Evolutionary conservation across 1,140 invertebrate genomes (phyloP).

Genomic region (Listronotus bonariensis): DNA sequence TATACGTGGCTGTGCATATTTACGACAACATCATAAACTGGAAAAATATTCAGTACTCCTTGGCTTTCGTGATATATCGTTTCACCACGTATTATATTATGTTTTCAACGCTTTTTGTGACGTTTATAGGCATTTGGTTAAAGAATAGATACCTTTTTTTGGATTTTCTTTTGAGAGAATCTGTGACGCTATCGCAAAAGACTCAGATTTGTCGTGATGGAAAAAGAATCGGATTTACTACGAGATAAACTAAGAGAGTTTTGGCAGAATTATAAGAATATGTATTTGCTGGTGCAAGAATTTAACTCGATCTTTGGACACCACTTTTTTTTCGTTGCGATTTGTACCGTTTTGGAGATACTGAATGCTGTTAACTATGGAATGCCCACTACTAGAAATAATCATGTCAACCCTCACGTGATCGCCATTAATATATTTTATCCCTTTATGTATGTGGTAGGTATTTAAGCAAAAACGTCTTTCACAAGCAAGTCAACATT

Average conservation of each 20-base stretch:
- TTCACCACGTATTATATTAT: constrained; percentile 29
- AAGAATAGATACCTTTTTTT: constrained; percentile 21
- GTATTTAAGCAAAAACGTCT: too few relatives aligned
- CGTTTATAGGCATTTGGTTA: constrained; percentile 14
- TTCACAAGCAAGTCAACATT: too few relatives aligned
- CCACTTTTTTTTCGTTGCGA: constrained; percentile 16
- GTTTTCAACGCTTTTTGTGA: constrained; percentile 23
- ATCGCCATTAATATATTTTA: too few relatives aligned
- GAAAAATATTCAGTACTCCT: constrained; percentile 8
- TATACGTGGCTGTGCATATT: constrained; percentile 11
- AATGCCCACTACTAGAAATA: constrained; percentile 8
- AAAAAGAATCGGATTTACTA: constrained; percentile 1
- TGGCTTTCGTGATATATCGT: constrained; percentile 31
- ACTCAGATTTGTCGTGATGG: not conserved
- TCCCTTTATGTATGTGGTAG: too few relatives aligned
- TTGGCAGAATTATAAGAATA: constrained; percentile 9
- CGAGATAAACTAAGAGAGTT: constrained; percentile 17
- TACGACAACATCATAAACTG: constrained; percentile 23
- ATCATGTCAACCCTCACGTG: too few relatives aligned
- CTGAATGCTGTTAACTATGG: constrained; percentile 29
- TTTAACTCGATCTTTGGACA: constrained; percentile 17
- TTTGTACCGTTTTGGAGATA: constrained; percentile 24
- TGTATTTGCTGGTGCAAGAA: constrained; percentile 23
- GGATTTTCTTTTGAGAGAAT: not conserved
- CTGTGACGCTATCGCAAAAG: not conserved